Evolutionary conservation across 2,113 vertebrate species (phyloP), one percentile per base, ranked within the genome.

Genomic region (Platysternon megacephalum): DNA sequence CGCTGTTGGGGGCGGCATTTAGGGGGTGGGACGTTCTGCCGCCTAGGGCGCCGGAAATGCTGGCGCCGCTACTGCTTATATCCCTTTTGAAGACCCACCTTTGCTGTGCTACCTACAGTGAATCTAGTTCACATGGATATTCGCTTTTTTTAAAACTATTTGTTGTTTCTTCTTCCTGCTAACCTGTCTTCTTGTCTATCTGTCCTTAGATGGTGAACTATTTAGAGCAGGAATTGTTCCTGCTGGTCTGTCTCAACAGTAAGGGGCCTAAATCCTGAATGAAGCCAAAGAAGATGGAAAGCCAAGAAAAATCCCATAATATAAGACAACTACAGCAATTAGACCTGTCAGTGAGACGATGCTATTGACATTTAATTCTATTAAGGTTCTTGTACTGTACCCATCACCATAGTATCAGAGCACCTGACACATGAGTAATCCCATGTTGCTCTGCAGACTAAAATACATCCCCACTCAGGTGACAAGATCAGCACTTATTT

Each of bases 401-500:
- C 74, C 46, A 87, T 93, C 80, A 83, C 42, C 46, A 81, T 0
- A n/a, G 84, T 55, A 85, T 87, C 85, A 46, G 32, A 19, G 35
- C 28, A 21, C 22, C 19, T n/a, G 46, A 39, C 84, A 19, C 26
- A 42, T 4, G 39, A 82, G 58, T 28, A 14, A 76, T 2, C 2
- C 4, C 51, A 52, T 76, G 80, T 48, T 65, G 51, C 74, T 90
- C 53, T 86, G 58, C 19, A 42, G 19, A 68, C 65, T 39, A 68
- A 96, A 88, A 52, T 6, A 53, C 79, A 91, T 42, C 52, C 65
- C 24, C 82, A 93, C 2, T 0, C 3, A 32, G 88, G 84, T 78
- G 85, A 85, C 78, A 87, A 39, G 84, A 91, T 58, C 93, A 92
- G 93, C 84, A 90, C 81, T 58, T 85, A 35, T 86, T 78, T 88